Evolutionary conservation across 2,113 vertebrate genomes (phyloP).

Genomic region (Syngnathus scovelli): DNA sequence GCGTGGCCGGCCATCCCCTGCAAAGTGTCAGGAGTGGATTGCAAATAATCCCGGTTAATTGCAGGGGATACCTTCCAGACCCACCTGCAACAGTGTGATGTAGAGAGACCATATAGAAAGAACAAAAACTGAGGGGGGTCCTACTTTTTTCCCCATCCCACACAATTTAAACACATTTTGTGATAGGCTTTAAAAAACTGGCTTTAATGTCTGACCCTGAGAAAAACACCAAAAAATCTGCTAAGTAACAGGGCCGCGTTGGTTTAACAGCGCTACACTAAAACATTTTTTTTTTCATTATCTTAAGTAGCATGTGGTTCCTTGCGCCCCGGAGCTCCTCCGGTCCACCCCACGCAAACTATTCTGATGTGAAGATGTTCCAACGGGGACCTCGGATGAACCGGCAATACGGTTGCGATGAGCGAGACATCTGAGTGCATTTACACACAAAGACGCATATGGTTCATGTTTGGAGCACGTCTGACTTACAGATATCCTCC

Average conservation of each 20-base stretch:
- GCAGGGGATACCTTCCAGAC: too few species aligned
- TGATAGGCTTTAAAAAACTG: too few species aligned
- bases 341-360: slow-evolving; percentile 48
- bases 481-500: slow-evolving; percentile 49
- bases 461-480: slow-evolving; percentile 66
- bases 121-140: too few species aligned
- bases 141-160: too few species aligned
- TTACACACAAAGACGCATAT: slow-evolving; percentile 65
- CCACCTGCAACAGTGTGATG: too few species aligned
- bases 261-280: background rate
- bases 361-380: slow-evolving; percentile 61
- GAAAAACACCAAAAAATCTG: background rate
- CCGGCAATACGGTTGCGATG: slow-evolving; percentile 7
- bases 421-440: slow-evolving; percentile 62
- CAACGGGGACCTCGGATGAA: slow-evolving; percentile 46
- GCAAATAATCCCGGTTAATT: too few species aligned
- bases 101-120: too few species aligned
- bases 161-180: too few species aligned
- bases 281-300: slow-evolving; percentile 44
- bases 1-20: slow-evolving; percentile 1
- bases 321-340: slow-evolving; percentile 53
- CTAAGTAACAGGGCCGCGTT: background rate
- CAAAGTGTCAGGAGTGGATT: slow-evolving; percentile 19
- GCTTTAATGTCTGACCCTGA: too few species aligned
- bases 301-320: slow-evolving; percentile 44